These are phyloP conservation scores for Xenopus tropicalis DNA, from an alignment of 2,113 vertebrate genomes.

Conservation along the genomic window DNA sequence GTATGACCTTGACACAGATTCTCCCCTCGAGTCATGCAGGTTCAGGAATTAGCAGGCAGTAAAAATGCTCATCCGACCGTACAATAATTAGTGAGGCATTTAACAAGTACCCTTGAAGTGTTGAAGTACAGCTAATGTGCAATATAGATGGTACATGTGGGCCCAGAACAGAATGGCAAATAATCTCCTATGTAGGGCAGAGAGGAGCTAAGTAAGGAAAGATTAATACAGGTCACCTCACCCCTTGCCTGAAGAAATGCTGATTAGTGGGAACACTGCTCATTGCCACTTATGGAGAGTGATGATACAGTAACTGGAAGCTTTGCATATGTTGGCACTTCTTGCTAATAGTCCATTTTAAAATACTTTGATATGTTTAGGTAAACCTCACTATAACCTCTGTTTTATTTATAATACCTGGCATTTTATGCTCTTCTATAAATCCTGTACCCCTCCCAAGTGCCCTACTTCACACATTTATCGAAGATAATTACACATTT, in stretches of 20 bases:
- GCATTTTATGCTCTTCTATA: slow-evolving; percentile 5
- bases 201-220: slow-evolving; percentile 38
- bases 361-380: slow-evolving; percentile 44
- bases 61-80: slow-evolving; percentile 17
- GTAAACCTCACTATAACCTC: slow-evolving; percentile 39
- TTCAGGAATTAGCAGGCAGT: not conserved
- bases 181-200: slow-evolving; percentile 36
- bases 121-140: not conserved
- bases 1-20: slow-evolving; percentile 26
- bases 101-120: slow-evolving; percentile 37
- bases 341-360: slow-evolving; percentile 44
- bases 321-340: slow-evolving; percentile 43
- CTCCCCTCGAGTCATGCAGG: not conserved
- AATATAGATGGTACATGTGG: slow-evolving; percentile 17
- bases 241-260: slow-evolving; percentile 42
- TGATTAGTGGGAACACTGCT: slow-evolving; percentile 36
- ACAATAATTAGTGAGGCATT: slow-evolving; percentile 25
- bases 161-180: slow-evolving; percentile 22
- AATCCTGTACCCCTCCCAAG: not conserved
- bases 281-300: slow-evolving; percentile 38
- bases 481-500: not conserved
- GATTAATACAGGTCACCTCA: slow-evolving; percentile 41
- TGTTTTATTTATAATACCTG: slow-evolving; percentile 38
- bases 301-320: slow-evolving; percentile 45
- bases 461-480: slow-evolving; percentile 17